These are phyloP conservation scores for Tenualosa thibaudeaui DNA, from an alignment of 2,797 vertebrate genomes.

Conservation along the genomic window DNA sequence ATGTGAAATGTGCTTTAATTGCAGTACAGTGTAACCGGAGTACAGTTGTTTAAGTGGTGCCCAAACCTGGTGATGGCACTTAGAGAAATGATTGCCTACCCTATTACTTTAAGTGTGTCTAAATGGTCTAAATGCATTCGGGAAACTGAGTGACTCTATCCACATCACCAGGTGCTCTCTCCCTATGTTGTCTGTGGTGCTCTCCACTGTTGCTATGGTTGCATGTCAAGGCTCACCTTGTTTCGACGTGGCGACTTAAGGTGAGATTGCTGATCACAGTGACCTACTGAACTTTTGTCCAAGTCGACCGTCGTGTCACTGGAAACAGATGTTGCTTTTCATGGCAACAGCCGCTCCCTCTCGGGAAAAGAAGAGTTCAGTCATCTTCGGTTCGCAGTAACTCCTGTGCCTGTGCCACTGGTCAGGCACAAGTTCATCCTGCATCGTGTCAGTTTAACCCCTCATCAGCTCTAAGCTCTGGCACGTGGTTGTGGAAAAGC, in stretches of 20 bases:
- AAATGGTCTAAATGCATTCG: conserved; percentile 19
- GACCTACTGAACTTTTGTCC: not conserved
- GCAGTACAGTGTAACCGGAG: not conserved
- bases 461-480: not conserved
- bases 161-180: not conserved
- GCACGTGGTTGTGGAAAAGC: not conserved
- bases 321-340: not conserved
- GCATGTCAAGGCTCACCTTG: not conserved
- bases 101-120: conserved; percentile 17
- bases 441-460: not conserved
- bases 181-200: not conserved
- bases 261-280: not conserved
- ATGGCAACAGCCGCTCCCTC: not conserved
- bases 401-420: not conserved
- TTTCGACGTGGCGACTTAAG: not conserved
- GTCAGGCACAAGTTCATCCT: not conserved
- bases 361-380: not conserved
- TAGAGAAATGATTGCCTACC: conserved; percentile 9
- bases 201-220: not conserved
- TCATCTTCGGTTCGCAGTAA: not conserved
- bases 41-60: conserved; percentile 17
- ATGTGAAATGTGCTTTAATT: conserved; percentile 13
- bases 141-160: conserved; percentile 47
- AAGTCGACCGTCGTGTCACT: not conserved
- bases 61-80: conserved; percentile 18